A percentile compares a stretch with the other conserved stretches of the same genome.
Evolutionary conservation across 2,113 vertebrate species (phyloP).

Genomic region (Nanorana parkeri): DNA sequence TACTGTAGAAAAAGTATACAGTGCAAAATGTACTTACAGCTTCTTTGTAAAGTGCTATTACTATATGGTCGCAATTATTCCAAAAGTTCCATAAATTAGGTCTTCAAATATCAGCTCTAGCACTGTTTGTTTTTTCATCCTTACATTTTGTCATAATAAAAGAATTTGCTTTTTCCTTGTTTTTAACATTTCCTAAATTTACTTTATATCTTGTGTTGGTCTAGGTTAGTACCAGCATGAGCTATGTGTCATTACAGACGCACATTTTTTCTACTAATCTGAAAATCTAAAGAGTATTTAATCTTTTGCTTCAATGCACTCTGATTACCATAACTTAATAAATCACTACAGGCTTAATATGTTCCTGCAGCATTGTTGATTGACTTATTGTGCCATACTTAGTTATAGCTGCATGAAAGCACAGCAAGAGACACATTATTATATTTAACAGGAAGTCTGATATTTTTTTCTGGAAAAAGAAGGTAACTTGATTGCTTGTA

Average conservation of each 20-base stretch:
- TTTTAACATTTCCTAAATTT: slow-evolving; percentile 3
- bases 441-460: slow-evolving; percentile 41
- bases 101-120: no score
- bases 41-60: no score
- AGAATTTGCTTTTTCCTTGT: background rate
- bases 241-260: slow-evolving; percentile 7
- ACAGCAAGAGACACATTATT: slow-evolving; percentile 37
- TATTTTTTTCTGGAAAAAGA: slow-evolving; percentile 31
- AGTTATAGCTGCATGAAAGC: slow-evolving; percentile 42
- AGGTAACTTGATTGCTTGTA: slow-evolving; percentile 6
- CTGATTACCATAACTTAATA: slow-evolving; percentile 51
- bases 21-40: no score
- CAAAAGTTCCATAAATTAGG: no score
- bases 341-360: slow-evolving; percentile 47
- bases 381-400: slow-evolving; percentile 40
- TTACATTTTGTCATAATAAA: background rate
- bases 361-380: slow-evolving; percentile 45
- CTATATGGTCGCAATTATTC: no score
- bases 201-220: slow-evolving; percentile 13
- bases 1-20: no score
- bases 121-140: background rate
- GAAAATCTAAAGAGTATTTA: slow-evolving; percentile 44
- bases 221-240: slow-evolving; percentile 24
- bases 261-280: slow-evolving; percentile 39
- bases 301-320: slow-evolving; percentile 51